These are phyloP conservation scores for Pelvicachromis taeniatus DNA, from an alignment of 2,113 vertebrate genomes.

Conservation along the genomic window DNA sequence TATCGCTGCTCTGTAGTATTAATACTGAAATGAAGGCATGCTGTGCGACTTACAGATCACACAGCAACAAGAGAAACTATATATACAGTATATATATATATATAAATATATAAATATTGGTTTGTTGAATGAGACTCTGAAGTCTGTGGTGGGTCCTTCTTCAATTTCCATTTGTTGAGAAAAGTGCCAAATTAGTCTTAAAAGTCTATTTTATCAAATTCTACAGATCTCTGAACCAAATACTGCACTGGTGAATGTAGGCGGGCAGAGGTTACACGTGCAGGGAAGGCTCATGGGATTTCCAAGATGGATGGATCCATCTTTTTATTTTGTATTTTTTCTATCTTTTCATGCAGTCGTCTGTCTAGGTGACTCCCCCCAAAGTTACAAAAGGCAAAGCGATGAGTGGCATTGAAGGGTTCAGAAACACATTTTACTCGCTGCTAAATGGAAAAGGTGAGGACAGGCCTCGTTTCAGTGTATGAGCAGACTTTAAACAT, in stretches of 20 bases:
- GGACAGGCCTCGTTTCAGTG: conserved; percentile 15
- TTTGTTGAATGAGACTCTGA: conserved; percentile 42
- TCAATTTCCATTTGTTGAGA: background rate
- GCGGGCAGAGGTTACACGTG: conserved; percentile 2
- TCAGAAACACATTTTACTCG: conserved; percentile 10
- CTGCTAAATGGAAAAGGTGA: conserved; percentile 46
- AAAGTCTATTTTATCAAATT: conserved; percentile 1
- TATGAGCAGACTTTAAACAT: background rate
- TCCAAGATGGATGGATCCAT: background rate
- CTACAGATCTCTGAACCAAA: conserved; percentile 38
- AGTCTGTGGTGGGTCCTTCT: conserved; percentile 19
- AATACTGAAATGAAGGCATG: conserved; percentile 79
- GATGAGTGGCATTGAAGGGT: conserved; percentile 11
- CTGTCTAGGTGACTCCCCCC: conserved; percentile 10
- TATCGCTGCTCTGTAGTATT: conserved; percentile 69
- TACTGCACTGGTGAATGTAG: conserved; percentile 28
- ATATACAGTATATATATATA: background rate
- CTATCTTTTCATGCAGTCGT: background rate
- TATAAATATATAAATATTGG: conserved; percentile 16
- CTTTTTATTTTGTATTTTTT: background rate
- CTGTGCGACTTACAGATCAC: conserved; percentile 61
- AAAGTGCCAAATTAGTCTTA: conserved; percentile 69
- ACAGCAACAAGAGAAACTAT: conserved; percentile 24
- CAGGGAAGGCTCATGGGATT: conserved; percentile 40
- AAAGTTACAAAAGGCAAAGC: conserved; percentile 27